Evolutionary conservation across 2,888 invertebrate species (phyloP).

Genomic region (Molanna angustata): DNA sequence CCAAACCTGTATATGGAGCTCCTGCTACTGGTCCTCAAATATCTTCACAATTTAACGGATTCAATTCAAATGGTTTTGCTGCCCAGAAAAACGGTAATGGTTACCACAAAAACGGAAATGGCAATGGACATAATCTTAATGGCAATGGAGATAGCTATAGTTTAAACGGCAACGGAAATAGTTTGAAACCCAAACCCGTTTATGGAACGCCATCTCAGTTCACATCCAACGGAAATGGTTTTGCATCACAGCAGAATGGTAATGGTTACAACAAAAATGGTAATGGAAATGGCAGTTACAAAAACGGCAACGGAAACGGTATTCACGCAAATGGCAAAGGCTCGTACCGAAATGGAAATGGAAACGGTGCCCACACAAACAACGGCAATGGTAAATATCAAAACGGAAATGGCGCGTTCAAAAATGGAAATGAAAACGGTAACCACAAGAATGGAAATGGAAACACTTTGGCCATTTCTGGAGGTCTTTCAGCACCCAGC

Average conservation of each 20-base stretch:
- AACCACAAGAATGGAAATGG: constrained; percentile 7
- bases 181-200: background rate
- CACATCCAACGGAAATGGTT: constrained; percentile 5
- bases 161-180: background rate
- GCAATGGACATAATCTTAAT: constrained; percentile 4
- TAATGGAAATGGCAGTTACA: constrained; percentile 10
- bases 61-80: constrained; percentile 14
- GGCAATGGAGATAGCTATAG: constrained; percentile 3
- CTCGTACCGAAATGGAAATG: constrained; percentile 17
- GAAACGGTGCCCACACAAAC: constrained; percentile 1
- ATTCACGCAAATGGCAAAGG: constrained; percentile 5
- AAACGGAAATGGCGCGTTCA: constrained; percentile 11
- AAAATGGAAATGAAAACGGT: constrained; percentile 10
- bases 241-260: constrained; percentile 5
- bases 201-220: constrained; percentile 3
- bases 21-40: too few species aligned
- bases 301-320: constrained; percentile 14
- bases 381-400: constrained; percentile 7
- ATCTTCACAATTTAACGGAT: too few species aligned
- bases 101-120: constrained; percentile 1
- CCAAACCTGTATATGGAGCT: constrained; percentile 14
- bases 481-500: constrained; percentile 1
- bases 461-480: background rate
- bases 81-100: constrained; percentile 9
- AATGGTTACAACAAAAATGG: constrained; percentile 16